phyloP scores from a whole-genome alignment of 2,113 vertebrate species.

The Garra rufa region DNA sequence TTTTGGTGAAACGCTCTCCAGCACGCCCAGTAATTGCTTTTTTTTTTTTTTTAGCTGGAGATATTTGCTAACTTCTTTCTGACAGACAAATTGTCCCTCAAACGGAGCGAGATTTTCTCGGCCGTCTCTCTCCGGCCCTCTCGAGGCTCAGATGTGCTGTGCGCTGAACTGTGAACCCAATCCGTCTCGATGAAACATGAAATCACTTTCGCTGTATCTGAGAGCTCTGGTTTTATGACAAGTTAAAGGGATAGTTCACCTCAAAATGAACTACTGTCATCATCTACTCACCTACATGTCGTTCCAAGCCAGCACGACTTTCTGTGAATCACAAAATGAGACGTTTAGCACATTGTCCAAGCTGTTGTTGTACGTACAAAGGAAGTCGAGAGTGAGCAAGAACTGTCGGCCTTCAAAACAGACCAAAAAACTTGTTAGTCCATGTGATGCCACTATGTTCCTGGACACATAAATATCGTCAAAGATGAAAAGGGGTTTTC shows the following conservation, averaged over 20 bases:
- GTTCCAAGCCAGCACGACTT: background rate
- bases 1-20: background rate
- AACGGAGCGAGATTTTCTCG: background rate
- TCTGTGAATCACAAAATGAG: background rate
- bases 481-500: too few relatives aligned
- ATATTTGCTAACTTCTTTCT: conserved; percentile 4
- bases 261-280: conserved; percentile 25
- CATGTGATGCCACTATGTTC: too few relatives aligned
- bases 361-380: background rate
- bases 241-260: conserved; percentile 25
- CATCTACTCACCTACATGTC: background rate
- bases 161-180: conserved; percentile 9
- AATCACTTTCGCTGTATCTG: conserved; percentile 2
- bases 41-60: background rate
- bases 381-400: background rate
- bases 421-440: background rate
- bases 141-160: background rate
- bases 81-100: conserved; percentile 19
- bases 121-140: background rate
- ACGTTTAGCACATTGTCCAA: background rate
- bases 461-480: too few relatives aligned
- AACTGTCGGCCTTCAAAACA: background rate
- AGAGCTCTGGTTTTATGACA: conserved; percentile 25
- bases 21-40: background rate
- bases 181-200: conserved; percentile 5